Percentiles rank a stretch among this genome's conserved stretches.
Conservation (phyloP, 53 echinoderm and acorn worm species). For the Zoroaster sp. region DNA sequence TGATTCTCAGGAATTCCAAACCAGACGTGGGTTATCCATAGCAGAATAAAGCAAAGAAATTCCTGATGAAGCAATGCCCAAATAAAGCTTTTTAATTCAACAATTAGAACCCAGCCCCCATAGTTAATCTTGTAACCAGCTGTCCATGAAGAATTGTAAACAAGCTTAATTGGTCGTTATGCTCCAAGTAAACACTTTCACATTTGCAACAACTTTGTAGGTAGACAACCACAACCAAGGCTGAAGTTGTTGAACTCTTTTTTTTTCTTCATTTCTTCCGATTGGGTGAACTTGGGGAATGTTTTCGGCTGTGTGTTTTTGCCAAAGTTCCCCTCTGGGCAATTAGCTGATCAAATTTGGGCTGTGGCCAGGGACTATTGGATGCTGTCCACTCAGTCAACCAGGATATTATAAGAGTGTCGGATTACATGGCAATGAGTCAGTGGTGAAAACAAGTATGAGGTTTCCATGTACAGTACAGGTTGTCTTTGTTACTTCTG, state of each 20-base stretch:
- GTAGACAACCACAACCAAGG: neutral
- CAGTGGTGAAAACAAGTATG: neutral
- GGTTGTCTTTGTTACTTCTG: neutral
- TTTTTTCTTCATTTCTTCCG: neutral
- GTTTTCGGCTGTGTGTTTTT: neutral
- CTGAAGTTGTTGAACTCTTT: neutral
- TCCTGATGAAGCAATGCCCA: neutral
- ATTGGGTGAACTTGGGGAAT: neutral
- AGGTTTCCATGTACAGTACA: neutral
- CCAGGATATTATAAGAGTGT: neutral
- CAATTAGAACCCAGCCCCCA: neutral
- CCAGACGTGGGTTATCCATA: neutral
- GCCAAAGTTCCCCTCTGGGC: neutral
- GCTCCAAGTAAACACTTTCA: neutral
- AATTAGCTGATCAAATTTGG: neutral
- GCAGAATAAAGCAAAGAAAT: neutral
- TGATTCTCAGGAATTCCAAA: slow-evolving; percentile 4
- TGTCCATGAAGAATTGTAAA: neutral
- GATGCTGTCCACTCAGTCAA: neutral
- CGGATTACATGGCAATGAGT: neutral
- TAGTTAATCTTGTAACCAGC: neutral
- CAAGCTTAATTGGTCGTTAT: slow-evolving; percentile 1
- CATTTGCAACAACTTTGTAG: neutral
- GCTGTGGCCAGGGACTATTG: neutral
- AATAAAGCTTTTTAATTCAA: neutral